Evolutionary conservation across 2,888 invertebrate genomes (phyloP).

Genomic region (Nymphalis c-album): DNA sequence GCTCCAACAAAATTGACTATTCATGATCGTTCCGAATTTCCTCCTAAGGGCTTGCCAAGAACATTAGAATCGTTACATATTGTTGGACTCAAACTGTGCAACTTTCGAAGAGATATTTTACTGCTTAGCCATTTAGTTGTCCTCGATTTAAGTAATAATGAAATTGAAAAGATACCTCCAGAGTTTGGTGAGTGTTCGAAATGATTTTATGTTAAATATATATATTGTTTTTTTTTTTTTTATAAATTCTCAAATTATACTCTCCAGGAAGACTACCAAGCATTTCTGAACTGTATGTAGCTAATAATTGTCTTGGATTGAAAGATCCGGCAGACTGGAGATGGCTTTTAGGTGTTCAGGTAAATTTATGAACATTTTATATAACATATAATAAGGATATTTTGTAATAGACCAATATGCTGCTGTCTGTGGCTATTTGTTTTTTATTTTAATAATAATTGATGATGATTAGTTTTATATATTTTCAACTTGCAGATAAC

Average conservation of each 20-base stretch:
- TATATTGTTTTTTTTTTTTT: neutral
- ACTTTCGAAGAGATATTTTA: slow-evolving; percentile 86
- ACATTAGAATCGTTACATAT: slow-evolving; percentile 84
- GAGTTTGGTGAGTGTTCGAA: slow-evolving; percentile 80
- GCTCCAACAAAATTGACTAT: slow-evolving; percentile 82
- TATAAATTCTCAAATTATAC: slow-evolving; percentile 14
- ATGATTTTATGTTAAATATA: neutral
- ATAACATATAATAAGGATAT: no score
- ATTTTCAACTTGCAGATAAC: slow-evolving; percentile 59
- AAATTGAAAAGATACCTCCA: slow-evolving; percentile 84
- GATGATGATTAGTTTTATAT: neutral
- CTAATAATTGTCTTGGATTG: slow-evolving; percentile 83
- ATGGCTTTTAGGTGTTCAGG: slow-evolving; percentile 83
- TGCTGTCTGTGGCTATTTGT: no score
- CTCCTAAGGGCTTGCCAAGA: slow-evolving; percentile 86
- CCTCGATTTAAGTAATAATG: slow-evolving; percentile 87
- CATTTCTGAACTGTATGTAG: slow-evolving; percentile 83
- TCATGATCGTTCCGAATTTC: slow-evolving; percentile 84
- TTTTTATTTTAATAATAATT: neutral
- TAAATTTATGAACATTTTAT: slow-evolving; percentile 36
- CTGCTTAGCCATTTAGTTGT: slow-evolving; percentile 83
- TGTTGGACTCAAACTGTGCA: slow-evolving; percentile 82
- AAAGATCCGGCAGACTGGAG: slow-evolving; percentile 82
- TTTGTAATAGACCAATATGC: no score
- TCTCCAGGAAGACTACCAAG: slow-evolving; percentile 76